These are phyloP conservation scores for Ascidia mentula DNA, from an alignment of 23 tunicate species.

Conservation along the genomic window DNA sequence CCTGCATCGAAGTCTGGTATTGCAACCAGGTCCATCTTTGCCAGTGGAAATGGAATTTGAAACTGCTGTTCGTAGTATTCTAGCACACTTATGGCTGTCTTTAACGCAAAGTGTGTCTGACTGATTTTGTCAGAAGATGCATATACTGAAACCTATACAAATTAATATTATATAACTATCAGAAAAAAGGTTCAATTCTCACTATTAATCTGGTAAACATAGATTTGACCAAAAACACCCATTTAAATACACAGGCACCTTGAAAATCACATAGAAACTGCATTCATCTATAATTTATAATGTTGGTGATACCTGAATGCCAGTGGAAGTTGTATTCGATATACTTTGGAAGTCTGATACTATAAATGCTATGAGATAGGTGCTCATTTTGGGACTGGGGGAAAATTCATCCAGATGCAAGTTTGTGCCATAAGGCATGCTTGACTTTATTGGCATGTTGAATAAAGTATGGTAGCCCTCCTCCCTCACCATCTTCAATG, in stretches of 20 bases:
- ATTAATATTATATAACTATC: no score
- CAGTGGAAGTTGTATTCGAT: slow-evolving; percentile 17
- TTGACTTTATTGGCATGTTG: slow-evolving; percentile 74
- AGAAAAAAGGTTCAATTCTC: no score
- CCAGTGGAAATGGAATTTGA: slow-evolving; percentile 77
- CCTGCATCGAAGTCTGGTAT: slow-evolving; percentile 98
- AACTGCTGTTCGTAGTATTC: slow-evolving; percentile 61
- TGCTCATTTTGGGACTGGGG: slow-evolving; percentile 62
- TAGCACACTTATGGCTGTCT: slow-evolving; percentile 44
- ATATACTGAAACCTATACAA: slow-evolving; percentile 57
- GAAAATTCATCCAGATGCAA: slow-evolving; percentile 43
- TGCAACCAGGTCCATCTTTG: slow-evolving; percentile 86
- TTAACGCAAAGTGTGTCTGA: slow-evolving; percentile 60
- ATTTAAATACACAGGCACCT: not conserved
- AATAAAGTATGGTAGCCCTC: slow-evolving; percentile 32
- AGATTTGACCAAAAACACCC: not conserved
- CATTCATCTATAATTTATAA: not conserved
- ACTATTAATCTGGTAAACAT: not conserved
- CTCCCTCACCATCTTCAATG: slow-evolving; percentile 61
- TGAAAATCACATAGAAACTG: not conserved
- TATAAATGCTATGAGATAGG: slow-evolving; percentile 81
- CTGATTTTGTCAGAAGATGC: slow-evolving; percentile 59
- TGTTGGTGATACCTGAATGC: slow-evolving; percentile 33
- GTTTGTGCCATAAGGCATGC: not conserved
- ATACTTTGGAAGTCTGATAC: slow-evolving; percentile 63